phyloP scores from a whole-genome alignment of 2,888 invertebrate species.

The Drosophila mayaguana region DNA sequence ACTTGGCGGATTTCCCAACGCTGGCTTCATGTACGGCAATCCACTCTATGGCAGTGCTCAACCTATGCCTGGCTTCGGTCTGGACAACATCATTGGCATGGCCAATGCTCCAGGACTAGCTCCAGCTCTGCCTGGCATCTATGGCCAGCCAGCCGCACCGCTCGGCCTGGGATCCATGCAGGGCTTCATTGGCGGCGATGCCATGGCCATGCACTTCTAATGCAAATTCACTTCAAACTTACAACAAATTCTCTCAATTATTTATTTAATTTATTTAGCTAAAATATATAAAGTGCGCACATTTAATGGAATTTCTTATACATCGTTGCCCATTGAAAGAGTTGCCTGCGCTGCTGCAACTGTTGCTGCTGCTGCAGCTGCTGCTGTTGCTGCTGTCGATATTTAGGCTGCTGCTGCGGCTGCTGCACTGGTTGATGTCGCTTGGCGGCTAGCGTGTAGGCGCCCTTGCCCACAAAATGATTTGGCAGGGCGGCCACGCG shows the following conservation, averaged over 20 bases:
- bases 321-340: conserved; percentile 55
- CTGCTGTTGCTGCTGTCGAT: conserved; percentile 3
- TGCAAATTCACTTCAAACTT: background rate
- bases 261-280: conserved; percentile 75
- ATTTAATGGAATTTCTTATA: conserved; percentile 45
- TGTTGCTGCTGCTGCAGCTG: conserved; percentile 14
- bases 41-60: conserved; percentile 44
- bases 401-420: conserved; percentile 12
- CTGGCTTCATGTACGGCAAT: conserved; percentile 55
- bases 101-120: conserved; percentile 60
- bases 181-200: conserved; percentile 33
- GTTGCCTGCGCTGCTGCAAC: conserved; percentile 37
- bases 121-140: conserved; percentile 30
- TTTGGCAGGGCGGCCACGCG: conserved; percentile 39
- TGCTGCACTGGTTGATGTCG: conserved; percentile 35
- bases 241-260: conserved; percentile 22
- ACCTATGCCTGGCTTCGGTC: conserved; percentile 49
- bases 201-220: background rate
- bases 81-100: conserved; percentile 62
- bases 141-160: conserved; percentile 23
- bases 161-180: conserved; percentile 17
- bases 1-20: conserved; percentile 25
- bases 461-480: conserved; percentile 59
- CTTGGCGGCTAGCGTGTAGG: conserved; percentile 52
- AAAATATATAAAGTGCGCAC: conserved; percentile 46